phyloP scores from a whole-genome alignment of 2,888 invertebrate species.

The Palloptera scutellata region DNA sequence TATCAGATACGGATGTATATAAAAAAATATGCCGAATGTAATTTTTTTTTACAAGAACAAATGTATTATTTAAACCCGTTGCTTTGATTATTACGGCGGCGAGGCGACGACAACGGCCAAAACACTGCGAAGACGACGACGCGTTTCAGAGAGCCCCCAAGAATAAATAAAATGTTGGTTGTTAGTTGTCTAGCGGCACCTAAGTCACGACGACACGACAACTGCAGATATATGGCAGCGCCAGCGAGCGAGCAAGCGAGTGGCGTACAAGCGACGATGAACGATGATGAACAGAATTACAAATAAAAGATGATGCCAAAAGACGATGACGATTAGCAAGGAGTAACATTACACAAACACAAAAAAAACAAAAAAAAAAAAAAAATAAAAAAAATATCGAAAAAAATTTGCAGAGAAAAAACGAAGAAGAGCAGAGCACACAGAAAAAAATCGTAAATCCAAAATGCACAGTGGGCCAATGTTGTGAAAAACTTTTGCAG shows the following conservation, averaged over 20 bases:
- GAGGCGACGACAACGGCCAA: slow-evolving; percentile 14
- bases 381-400: slow-evolving; percentile 43
- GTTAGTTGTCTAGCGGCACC: slow-evolving; percentile 51
- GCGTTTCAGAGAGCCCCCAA: slow-evolving; percentile 30
- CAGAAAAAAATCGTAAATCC: slow-evolving; percentile 30
- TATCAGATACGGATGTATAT: no score
- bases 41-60: no score
- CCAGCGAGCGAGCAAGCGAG: slow-evolving; percentile 30
- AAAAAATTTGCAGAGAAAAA: slow-evolving; percentile 36
- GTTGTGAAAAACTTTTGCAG: not conserved
- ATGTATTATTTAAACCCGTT: not conserved
- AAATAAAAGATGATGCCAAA: slow-evolving; percentile 63
- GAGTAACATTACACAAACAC: slow-evolving; percentile 22
- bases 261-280: slow-evolving; percentile 24
- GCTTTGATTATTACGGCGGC: slow-evolving; percentile 27
- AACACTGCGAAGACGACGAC: slow-evolving; percentile 4
- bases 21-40: no score
- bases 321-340: slow-evolving; percentile 58
- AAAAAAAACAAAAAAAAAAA: not conserved
- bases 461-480: slow-evolving; percentile 35
- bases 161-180: slow-evolving; percentile 47
- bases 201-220: slow-evolving; percentile 12
- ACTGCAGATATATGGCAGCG: slow-evolving; percentile 48
- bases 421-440: slow-evolving; percentile 38
- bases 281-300: slow-evolving; percentile 63